These are phyloP conservation scores for Agrochola macilenta DNA, from an alignment of 2,888 invertebrate genomes.

Conservation along the genomic window DNA sequence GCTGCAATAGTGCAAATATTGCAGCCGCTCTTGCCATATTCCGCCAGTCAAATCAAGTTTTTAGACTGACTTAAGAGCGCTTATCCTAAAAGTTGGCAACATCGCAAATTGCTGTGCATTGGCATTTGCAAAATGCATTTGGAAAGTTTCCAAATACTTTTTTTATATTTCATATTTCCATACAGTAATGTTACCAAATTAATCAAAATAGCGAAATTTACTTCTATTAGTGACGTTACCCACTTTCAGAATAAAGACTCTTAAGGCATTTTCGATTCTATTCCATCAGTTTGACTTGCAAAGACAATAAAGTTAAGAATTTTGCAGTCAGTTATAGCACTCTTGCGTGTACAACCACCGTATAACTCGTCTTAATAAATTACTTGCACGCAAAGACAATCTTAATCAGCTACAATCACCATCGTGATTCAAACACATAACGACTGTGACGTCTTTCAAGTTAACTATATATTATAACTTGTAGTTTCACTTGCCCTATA, in stretches of 20 bases:
- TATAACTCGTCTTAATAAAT: slow-evolving; percentile 17
- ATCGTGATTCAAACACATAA: not conserved
- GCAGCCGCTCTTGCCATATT: not conserved
- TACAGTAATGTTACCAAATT: too few relatives aligned
- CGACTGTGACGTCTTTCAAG: slow-evolving; percentile 28
- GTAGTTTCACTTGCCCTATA: slow-evolving; percentile 1
- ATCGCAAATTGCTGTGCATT: too few relatives aligned
- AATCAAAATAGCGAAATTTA: too few relatives aligned
- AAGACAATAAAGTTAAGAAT: slow-evolving; percentile 3
- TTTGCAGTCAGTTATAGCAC: slow-evolving; percentile 1
- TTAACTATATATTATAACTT: slow-evolving; percentile 3
- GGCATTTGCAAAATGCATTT: too few relatives aligned
- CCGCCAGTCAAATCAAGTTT: not conserved
- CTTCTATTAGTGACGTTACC: too few relatives aligned
- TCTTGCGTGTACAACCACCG: slow-evolving; percentile 35
- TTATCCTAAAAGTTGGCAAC: too few relatives aligned
- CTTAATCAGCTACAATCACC: not conserved
- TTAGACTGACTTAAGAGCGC: not conserved
- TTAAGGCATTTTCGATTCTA: not conserved
- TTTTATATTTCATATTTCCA: too few relatives aligned
- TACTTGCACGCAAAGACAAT: slow-evolving; percentile 50
- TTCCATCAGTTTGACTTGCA: not conserved
- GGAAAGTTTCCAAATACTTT: too few relatives aligned
- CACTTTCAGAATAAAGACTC: too few relatives aligned
- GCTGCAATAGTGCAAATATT: not conserved